These are phyloP conservation scores for Anguilla anguilla DNA, from an alignment of 2,797 vertebrate species.

Conservation along the genomic window DNA sequence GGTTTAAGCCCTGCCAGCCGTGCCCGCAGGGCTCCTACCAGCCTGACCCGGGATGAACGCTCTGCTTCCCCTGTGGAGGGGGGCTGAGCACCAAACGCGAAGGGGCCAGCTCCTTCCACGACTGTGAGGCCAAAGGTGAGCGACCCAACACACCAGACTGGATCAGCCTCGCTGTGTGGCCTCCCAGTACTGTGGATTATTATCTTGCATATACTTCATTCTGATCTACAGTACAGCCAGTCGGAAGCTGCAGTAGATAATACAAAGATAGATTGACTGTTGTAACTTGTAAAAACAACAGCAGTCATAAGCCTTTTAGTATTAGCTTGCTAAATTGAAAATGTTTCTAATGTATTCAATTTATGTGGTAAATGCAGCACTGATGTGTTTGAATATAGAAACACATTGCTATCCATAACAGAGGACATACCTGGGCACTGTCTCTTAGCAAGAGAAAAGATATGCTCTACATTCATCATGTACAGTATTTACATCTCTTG, in stretches of 20 bases:
- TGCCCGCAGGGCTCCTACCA: slow-evolving; percentile 91
- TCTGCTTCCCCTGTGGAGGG: slow-evolving; percentile 92
- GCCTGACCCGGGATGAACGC: slow-evolving; percentile 86
- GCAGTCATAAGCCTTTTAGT: not conserved
- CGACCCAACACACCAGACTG: not conserved
- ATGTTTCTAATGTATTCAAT: not conserved
- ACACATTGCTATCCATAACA: not conserved
- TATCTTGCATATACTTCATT: not conserved
- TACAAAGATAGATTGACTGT: not conserved
- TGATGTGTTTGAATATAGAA: not conserved
- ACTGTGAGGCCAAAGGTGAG: slow-evolving; percentile 96
- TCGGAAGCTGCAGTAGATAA: not conserved
- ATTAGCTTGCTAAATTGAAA: not conserved
- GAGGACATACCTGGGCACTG: no score
- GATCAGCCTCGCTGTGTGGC: not conserved
- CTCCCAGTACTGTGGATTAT: not conserved
- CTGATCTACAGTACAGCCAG: not conserved
- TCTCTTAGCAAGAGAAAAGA: no score
- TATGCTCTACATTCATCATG: no score
- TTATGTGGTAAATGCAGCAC: not conserved
- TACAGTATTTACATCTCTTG: no score
- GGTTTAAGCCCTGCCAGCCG: slow-evolving; percentile 90
- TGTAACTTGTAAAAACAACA: not conserved
- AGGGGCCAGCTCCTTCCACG: slow-evolving; percentile 90
- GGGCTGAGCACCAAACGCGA: slow-evolving; percentile 89